A percentile compares a stretch with the other conserved stretches of the same genome.
phyloP scores from a whole-genome alignment of 2,888 invertebrate species.

The Cryptophagus acutangulus region DNA sequence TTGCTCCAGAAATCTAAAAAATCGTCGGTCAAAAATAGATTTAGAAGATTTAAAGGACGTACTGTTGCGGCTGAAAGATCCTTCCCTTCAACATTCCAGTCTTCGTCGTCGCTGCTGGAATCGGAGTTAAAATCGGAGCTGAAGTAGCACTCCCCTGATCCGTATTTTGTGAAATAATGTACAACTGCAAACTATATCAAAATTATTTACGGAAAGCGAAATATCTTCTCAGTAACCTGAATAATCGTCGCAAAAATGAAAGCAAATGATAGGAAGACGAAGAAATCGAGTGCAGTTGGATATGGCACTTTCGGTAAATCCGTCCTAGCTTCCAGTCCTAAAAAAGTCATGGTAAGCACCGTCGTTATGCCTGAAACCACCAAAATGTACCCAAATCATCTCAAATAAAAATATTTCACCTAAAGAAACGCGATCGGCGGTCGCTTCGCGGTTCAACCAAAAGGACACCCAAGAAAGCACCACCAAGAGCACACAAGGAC shows the following conservation, averaged over 20 bases:
- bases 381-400: slow-evolving; percentile 7
- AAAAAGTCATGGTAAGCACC: slow-evolving; percentile 78
- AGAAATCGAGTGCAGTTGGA: slow-evolving; percentile 81
- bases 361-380: slow-evolving; percentile 65
- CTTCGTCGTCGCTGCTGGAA: slow-evolving; percentile 53
- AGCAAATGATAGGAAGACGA: slow-evolving; percentile 74
- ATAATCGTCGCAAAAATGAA: slow-evolving; percentile 78
- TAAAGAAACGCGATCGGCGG: slow-evolving; percentile 73
- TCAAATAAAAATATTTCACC: slow-evolving; percentile 47
- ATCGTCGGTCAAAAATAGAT: slow-evolving; percentile 5
- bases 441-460: slow-evolving; percentile 81
- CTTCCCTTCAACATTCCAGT: slow-evolving; percentile 23
- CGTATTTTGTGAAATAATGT: slow-evolving; percentile 80
- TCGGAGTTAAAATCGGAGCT: slow-evolving; percentile 60
- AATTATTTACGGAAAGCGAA: too few relatives aligned
- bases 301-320: slow-evolving; percentile 82
- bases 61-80: slow-evolving; percentile 16
- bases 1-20: slow-evolving; percentile 11
- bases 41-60: slow-evolving; percentile 12
- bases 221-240: slow-evolving; percentile 55
- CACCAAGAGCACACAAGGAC: slow-evolving; percentile 76
- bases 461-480: slow-evolving; percentile 85
- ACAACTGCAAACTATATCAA: slow-evolving; percentile 66
- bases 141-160: slow-evolving; percentile 74
- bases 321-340: slow-evolving; percentile 73